Evolutionary conservation across 2,113 vertebrate species (phyloP).

Genomic region (Clinocottus analis): DNA sequence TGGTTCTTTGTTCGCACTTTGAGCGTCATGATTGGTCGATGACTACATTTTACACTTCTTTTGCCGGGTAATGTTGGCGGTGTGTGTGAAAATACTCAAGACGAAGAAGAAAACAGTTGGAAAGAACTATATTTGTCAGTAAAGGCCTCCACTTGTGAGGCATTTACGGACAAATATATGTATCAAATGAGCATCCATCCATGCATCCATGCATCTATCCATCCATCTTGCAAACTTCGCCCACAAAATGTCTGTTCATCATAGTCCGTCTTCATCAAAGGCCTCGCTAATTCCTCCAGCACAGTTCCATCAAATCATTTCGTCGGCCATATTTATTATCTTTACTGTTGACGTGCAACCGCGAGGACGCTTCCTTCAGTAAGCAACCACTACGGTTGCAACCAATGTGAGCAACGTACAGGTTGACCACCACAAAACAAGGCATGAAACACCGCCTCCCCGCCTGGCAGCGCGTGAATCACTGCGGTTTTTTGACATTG

Average conservation of each 20-base stretch:
- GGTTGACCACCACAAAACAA: constrained; percentile 53
- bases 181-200: no score
- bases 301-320: constrained; percentile 7
- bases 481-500: constrained; percentile 52
- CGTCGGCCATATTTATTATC: constrained; percentile 26
- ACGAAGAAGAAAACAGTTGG: not conserved
- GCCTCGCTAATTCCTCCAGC: constrained; percentile 15
- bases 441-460: constrained; percentile 51
- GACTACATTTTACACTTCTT: not conserved
- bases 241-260: constrained; percentile 19
- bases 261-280: constrained; percentile 35
- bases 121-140: no score
- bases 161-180: no score
- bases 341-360: constrained; percentile 31
- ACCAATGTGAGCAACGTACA: constrained; percentile 11
- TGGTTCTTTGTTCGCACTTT: not conserved
- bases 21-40: not conserved
- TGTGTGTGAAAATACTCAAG: not conserved
- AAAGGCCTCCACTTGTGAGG: no score
- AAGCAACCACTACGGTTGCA: constrained; percentile 10
- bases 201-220: no score
- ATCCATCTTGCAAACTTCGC: constrained; percentile 16
- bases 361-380: constrained; percentile 23
- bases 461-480: constrained; percentile 63
- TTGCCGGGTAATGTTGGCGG: no score